Base-by-base conservation (phyloP, 2,888 invertebrate species). In the Syritta pipiens region DNA sequence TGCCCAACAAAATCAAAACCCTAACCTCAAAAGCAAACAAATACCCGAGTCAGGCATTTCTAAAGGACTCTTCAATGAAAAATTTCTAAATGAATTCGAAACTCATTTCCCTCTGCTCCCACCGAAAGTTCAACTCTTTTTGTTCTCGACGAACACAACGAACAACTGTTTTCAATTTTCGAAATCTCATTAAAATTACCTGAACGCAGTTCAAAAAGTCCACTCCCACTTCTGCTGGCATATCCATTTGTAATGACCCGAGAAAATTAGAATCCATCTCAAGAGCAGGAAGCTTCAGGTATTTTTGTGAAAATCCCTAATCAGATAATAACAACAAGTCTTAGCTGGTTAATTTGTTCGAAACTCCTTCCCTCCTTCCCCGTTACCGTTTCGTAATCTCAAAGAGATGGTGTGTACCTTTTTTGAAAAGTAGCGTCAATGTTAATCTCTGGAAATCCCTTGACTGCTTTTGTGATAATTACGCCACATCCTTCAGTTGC, bases 261-360 rank as follows among this genome's bases (percentile, higher is more conserved):
- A 26, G 24, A 32, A 60, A 65, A 65, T 65, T 65, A 30, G 42
- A 53, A 40, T 63, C 30, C 24, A 40, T 32, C 24, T 53, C 37
- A 37, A 7, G n/a, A n/a, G n/a, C n/a, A n/a, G n/a, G n/a, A n/a
- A n/a, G n/a, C n/a, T n/a, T n/a, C n/a, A n/a, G n/a, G n/a, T 46
- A 6, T 14, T 32, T 51, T 35, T 14, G 4, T 44, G 7, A 53
- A 44, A 63, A 28, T 65, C 53, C 53, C n/a, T 26, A 53, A 65
- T 65, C 24, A 44, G 53, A 65, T 65, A n/a, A n/a, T n/a, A 65
- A 65, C 32, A 53, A 53, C 14, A 42, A 42, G 51, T 53, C 63
- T 53, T 42, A 53, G 53, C 44, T 44, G 51, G 53, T 53, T 65
- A 65, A 65, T 53, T 65, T 65, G 53, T 22, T 44, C 44, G 53